Evolutionary conservation across 1,140 invertebrate genomes (phyloP), one percentile per base, ranked within the genome.

Genomic region (Drosophila kohkoa): DNA sequence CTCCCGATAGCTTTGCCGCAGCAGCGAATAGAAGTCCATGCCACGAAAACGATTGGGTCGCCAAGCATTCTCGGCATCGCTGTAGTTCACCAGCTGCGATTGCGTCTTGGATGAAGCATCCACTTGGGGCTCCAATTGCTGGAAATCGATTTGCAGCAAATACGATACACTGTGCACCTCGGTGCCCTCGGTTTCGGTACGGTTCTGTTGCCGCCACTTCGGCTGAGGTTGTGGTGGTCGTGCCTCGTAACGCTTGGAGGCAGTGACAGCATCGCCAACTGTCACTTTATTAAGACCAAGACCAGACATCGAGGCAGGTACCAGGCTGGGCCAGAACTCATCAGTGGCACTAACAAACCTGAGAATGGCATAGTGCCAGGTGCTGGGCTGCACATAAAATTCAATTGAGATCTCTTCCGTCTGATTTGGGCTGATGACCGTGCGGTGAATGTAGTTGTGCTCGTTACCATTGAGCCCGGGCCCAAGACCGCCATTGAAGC

Each of bases 1-100:
- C 49, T 95, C 94, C 11, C 95, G 94, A 76, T 94, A 94, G 1
- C 95, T 94, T 72, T 95, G 95, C n/a, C 95, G 93, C 70, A 95
- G 93, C 49, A 96, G 90, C n/a, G 94, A 90, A 59, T 80, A 93
- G 87, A 87, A 93, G 64, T 91, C 93, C 80, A 91, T 92, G 48
- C 81, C 70, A 1, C 80, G 79, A 60, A 83, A 90, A 0, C 52
- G 68, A 1, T 52, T 62, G 1, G 91, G 85, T 3, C 48, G 58
- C 75, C 93, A 92, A 15, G 69, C n/a, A 87, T 78, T 65, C 4
- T 30, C 66, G 1, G 28, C 35, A 16, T 66, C 54, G 1, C 48
- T 62, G 0, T 1, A 30, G 25, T 62, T 68, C 5, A 16, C 25
- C 15, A 11, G 7, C 8, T 45, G 4, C 16, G 32, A 46, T 11